These are phyloP conservation scores for Smutsia gigantea DNA, from an alignment of 2,797 vertebrate genomes.

Conservation along the genomic window DNA sequence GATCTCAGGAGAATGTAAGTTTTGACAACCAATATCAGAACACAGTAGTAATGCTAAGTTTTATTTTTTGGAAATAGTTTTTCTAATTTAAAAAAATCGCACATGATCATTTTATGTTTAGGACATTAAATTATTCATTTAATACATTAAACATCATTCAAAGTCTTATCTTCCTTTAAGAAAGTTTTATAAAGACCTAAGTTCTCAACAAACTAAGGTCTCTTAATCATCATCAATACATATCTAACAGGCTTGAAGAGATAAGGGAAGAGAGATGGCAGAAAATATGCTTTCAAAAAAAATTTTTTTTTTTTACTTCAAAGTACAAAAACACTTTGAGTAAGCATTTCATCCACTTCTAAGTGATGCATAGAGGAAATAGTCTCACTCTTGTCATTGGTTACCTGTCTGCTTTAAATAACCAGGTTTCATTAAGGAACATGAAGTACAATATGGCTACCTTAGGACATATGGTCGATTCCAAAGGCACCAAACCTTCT, in stretches of 20 bases:
- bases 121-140: not conserved
- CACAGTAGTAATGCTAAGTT: not conserved
- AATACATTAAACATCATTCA: not conserved
- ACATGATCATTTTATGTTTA: conserved; percentile 1
- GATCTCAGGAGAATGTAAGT: not conserved
- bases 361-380: not conserved
- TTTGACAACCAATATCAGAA: conserved; percentile 32
- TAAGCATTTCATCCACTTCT: not conserved
- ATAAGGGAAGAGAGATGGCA: not conserved
- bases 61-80: not conserved
- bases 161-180: not conserved
- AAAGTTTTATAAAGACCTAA: not conserved
- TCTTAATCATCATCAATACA: not conserved
- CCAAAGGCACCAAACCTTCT: not conserved
- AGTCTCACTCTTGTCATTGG: not conserved
- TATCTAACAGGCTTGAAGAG: not conserved
- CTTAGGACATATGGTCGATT: not conserved
- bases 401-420: not conserved
- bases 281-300: not conserved
- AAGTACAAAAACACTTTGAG: not conserved
- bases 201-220: not conserved
- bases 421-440: not conserved
- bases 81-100: not conserved
- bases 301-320: not conserved
- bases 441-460: not conserved